Conservation (phyloP, 2,113 vertebrate species). For the Laticauda laticaudata region DNA sequence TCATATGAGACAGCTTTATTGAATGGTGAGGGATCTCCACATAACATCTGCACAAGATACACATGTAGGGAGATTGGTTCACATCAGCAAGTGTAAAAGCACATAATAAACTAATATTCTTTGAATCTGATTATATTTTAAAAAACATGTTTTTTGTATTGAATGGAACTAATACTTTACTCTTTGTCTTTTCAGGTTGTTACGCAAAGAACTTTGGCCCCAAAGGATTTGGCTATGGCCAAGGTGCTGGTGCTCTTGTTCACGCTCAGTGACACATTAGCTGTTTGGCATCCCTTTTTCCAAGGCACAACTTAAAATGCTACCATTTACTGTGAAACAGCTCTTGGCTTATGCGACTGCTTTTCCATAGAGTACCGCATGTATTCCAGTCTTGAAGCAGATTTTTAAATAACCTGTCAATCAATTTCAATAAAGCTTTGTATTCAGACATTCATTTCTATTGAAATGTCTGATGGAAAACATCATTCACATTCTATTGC, state of each 20-base stretch:
- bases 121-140: neutral
- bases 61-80: neutral
- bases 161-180: neutral
- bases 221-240: slow-evolving; percentile 82
- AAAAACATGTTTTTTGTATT: neutral
- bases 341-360: slow-evolving; percentile 39
- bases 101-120: neutral
- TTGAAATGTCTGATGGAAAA: neutral
- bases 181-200: slow-evolving; percentile 69
- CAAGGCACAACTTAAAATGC: slow-evolving; percentile 32
- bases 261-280: slow-evolving; percentile 72
- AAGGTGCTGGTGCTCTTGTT: slow-evolving; percentile 81
- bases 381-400: slow-evolving; percentile 23
- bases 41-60: neutral
- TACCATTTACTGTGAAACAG: slow-evolving; percentile 70
- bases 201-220: slow-evolving; percentile 85
- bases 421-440: slow-evolving; percentile 59
- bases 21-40: neutral
- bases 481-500: neutral
- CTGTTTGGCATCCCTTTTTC: slow-evolving; percentile 1
- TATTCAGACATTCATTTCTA: slow-evolving; percentile 4
- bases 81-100: neutral
- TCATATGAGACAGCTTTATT: neutral
- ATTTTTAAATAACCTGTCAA: slow-evolving; percentile 31
- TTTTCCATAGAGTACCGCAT: slow-evolving; percentile 18